Evolutionary conservation across 2,797 vertebrate genomes (phyloP).

Genomic region (Rhinogobio ventralis): DNA sequence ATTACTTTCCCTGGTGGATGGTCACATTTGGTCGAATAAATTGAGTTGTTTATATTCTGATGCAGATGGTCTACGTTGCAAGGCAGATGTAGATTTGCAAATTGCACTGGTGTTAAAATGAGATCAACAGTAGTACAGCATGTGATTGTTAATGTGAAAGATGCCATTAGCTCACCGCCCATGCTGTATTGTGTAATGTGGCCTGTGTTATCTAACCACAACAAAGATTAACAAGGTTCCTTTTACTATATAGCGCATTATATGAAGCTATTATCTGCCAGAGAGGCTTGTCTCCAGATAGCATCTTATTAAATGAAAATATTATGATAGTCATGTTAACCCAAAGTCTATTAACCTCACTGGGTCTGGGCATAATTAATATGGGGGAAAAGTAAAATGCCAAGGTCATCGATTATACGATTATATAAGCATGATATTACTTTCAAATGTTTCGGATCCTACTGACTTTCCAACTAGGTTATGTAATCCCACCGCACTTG

Average conservation of each 20-base stretch:
- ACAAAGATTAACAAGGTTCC: conserved; percentile 14
- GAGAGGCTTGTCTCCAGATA: neutral
- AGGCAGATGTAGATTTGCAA: conserved; percentile 17
- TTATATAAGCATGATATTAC: conserved; percentile 42
- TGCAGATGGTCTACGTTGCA: conserved; percentile 36
- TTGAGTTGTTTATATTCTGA: conserved; percentile 21
- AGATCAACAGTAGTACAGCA: conserved; percentile 11
- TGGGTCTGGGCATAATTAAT: conserved; percentile 20
- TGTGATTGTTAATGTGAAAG: conserved; percentile 18
- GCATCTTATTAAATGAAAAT: conserved; percentile 45
- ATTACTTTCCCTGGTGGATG: neutral
- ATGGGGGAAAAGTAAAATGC: conserved; percentile 6
- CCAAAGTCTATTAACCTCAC: conserved; percentile 39
- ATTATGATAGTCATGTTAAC: conserved; percentile 34
- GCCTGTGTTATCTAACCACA: conserved; percentile 19
- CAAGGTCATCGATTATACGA: conserved; percentile 32
- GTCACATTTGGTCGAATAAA: conserved; percentile 24
- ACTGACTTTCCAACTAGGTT: conserved; percentile 53
- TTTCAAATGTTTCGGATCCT: conserved; percentile 46
- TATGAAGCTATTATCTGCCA: neutral
- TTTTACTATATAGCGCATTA: neutral
- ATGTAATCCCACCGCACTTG: conserved; percentile 45
- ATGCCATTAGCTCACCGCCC: neutral
- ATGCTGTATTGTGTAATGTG: neutral
- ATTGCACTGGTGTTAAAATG: conserved; percentile 34